Evolutionary conservation across 2,888 invertebrate species (phyloP).

Genomic region (Drosophila setosimentum): DNA sequence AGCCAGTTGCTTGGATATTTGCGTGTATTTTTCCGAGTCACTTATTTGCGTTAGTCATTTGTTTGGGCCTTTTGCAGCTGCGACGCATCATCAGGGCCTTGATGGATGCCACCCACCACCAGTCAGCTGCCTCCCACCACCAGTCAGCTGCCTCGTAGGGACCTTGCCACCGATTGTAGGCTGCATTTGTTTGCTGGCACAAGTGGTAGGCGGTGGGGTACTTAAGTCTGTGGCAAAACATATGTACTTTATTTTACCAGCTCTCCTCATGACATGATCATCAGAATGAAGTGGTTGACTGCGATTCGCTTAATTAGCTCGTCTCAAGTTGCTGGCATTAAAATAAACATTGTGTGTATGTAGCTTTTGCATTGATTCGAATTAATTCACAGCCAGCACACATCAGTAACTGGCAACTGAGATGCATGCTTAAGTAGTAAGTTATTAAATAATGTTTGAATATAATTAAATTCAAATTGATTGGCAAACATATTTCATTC

Average conservation of each 20-base stretch:
- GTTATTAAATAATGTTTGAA: slow-evolving; percentile 5
- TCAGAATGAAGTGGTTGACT: not conserved
- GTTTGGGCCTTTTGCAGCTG: slow-evolving; percentile 49
- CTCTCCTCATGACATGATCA: not conserved
- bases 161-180: not conserved
- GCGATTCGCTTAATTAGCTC: not conserved
- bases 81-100: slow-evolving; percentile 34
- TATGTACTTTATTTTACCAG: not conserved
- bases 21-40: slow-evolving; percentile 1
- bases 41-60: slow-evolving; percentile 56
- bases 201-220: not conserved
- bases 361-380: not conserved
- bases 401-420: not conserved
- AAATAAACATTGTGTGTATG: not conserved
- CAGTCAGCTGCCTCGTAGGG: not conserved
- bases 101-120: slow-evolving; percentile 15
- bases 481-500: not conserved
- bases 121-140: not conserved
- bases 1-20: slow-evolving; percentile 1
- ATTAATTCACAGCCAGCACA: not conserved
- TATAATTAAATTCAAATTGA: not conserved
- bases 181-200: slow-evolving; percentile 7
- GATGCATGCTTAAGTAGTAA: not conserved
- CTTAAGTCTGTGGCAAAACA: not conserved
- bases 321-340: not conserved